phyloP scores from a whole-genome alignment of 2,888 invertebrate species.

The Noctua comes region DNA sequence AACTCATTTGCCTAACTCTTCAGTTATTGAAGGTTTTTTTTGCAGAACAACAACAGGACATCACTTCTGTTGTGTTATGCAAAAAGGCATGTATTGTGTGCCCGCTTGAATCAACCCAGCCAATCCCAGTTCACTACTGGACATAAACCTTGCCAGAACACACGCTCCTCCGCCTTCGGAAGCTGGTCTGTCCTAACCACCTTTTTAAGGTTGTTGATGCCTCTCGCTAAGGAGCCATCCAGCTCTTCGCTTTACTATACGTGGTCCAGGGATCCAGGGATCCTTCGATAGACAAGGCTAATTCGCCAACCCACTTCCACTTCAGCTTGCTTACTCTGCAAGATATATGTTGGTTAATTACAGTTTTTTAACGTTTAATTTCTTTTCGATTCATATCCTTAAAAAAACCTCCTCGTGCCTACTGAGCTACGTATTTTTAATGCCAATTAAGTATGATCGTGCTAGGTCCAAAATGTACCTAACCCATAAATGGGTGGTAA shows the following conservation, averaged over 20 bases:
- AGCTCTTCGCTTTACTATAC: background rate
- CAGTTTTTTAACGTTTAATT: too few species aligned
- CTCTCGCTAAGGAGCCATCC: background rate
- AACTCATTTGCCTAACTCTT: background rate
- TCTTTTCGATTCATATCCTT: too few species aligned
- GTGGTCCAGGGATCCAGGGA: background rate
- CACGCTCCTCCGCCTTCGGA: background rate
- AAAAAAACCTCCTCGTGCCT: too few species aligned
- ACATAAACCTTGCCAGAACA: background rate
- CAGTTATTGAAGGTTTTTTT: background rate
- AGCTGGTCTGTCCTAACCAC: background rate
- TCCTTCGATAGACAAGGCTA: background rate
- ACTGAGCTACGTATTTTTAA: too few species aligned
- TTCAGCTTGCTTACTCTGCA: background rate
- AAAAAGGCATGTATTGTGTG: background rate
- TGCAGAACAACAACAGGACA: too few species aligned
- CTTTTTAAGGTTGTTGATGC: background rate
- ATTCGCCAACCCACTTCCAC: background rate
- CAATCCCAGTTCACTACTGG: background rate
- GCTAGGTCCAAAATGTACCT: too few species aligned
- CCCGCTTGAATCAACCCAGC: background rate
- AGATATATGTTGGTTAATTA: too few species aligned
- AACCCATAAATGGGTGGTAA: too few species aligned
- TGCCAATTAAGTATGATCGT: too few species aligned
- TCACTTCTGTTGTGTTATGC: background rate